phyloP scores from a whole-genome alignment of 2,888 invertebrate species.

The Stramonita haemastoma region DNA sequence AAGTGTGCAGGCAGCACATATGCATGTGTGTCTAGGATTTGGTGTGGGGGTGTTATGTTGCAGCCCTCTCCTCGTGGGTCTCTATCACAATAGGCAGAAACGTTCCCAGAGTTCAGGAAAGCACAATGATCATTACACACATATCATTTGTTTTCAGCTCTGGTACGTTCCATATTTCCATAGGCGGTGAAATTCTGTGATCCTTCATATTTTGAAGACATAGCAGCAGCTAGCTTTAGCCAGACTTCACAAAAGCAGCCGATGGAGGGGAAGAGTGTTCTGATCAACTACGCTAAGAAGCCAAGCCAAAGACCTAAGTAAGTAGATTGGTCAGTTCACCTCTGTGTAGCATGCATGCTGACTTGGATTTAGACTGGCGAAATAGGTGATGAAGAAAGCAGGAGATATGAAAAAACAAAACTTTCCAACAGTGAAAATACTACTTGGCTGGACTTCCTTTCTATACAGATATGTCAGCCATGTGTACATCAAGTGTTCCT shows the following conservation, averaged over 20 bases:
- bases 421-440: neutral
- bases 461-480: neutral
- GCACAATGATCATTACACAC: neutral
- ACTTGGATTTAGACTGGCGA: neutral
- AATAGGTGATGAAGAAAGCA: neutral
- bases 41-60: neutral
- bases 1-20: too few relatives aligned
- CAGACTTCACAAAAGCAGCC: neutral
- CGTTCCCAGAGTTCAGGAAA: neutral
- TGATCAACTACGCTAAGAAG: neutral
- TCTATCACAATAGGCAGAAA: constrained; percentile 24
- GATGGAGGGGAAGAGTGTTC: neutral
- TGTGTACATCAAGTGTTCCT: neutral
- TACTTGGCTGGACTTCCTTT: neutral
- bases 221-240: neutral
- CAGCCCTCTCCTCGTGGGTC: neutral
- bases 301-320: neutral
- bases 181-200: neutral
- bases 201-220: neutral
- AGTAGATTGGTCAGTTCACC: neutral
- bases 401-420: neutral
- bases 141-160: neutral
- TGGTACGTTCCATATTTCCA: neutral
- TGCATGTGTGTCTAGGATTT: too few relatives aligned
- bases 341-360: neutral